A percentile compares a stretch with the other conserved stretches of the same genome.
Conservation (phyloP, 2,797 vertebrate genomes). For the Stomatorhinus walkeri region DNA sequence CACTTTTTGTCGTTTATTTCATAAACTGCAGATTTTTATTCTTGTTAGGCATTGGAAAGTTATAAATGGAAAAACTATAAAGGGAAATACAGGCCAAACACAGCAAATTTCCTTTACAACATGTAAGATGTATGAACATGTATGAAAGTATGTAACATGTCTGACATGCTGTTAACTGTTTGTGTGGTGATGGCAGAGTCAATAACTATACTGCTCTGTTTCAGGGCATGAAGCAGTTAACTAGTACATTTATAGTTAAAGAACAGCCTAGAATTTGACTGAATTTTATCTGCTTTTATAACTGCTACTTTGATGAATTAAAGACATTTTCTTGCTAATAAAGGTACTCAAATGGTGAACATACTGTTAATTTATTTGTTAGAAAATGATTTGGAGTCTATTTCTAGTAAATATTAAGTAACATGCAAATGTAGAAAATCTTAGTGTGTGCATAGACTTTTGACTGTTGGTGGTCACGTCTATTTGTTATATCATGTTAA, state of each 20-base stretch:
- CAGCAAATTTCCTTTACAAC: background rate
- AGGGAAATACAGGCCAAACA: background rate
- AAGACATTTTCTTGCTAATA: background rate
- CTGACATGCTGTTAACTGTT: background rate
- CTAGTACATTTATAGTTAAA: background rate
- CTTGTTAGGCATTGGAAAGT: background rate
- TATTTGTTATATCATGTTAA: background rate
- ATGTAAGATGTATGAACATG: background rate
- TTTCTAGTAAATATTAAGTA: background rate
- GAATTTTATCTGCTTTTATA: background rate
- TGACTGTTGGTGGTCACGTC: background rate
- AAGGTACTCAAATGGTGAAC: background rate
- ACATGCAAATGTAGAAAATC: background rate
- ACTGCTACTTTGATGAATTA: background rate
- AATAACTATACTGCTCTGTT: no score
- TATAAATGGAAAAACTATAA: background rate
- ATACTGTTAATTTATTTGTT: background rate
- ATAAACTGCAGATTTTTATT: background rate
- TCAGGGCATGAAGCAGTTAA: background rate
- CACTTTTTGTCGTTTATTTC: background rate
- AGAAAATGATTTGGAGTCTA: background rate
- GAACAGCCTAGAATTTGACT: no score
- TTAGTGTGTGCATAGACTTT: background rate
- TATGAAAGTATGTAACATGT: background rate
- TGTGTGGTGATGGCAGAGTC: background rate